Percentiles rank a stretch among this genome's conserved stretches.
phyloP scores from a whole-genome alignment of 2,888 invertebrate species.

The Synanthedon andrenaeformis region DNA sequence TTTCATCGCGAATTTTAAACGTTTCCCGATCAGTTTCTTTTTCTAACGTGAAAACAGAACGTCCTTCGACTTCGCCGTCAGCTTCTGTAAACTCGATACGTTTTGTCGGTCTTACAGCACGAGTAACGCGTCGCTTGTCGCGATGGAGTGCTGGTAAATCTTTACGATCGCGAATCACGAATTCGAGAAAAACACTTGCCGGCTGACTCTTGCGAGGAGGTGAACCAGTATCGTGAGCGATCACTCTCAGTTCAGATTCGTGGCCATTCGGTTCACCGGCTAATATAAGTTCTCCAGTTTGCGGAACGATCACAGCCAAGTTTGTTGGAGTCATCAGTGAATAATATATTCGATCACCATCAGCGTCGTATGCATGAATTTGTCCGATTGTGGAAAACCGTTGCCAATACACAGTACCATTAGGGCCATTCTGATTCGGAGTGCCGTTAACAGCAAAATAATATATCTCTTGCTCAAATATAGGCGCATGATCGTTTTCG shows the following conservation, averaged over 20 bases:
- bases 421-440: conserved; percentile 66
- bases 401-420: conserved; percentile 76
- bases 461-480: conserved; percentile 83
- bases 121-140: conserved; percentile 83
- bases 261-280: conserved; percentile 80
- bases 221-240: conserved; percentile 85
- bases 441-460: conserved; percentile 80
- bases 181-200: conserved; percentile 82
- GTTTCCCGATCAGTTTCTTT: conserved; percentile 93
- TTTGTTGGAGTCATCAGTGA: conserved; percentile 84
- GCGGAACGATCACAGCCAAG: conserved; percentile 89
- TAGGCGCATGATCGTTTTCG: conserved; percentile 92
- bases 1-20: conserved; percentile 93
- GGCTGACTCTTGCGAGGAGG: conserved; percentile 80
- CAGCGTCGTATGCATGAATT: conserved; percentile 88
- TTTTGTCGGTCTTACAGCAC: conserved; percentile 94
- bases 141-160: conserved; percentile 75
- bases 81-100: conserved; percentile 92
- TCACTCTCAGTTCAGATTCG: conserved; percentile 78
- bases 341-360: conserved; percentile 93
- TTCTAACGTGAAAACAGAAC: conserved; percentile 89
- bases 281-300: conserved; percentile 89
- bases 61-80: conserved; percentile 89
- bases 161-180: conserved; percentile 71
- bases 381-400: conserved; percentile 86